These are phyloP conservation scores for Cataglyphis rosenhaueri DNA, from an alignment of 2,888 invertebrate species.

Conservation along the genomic window DNA sequence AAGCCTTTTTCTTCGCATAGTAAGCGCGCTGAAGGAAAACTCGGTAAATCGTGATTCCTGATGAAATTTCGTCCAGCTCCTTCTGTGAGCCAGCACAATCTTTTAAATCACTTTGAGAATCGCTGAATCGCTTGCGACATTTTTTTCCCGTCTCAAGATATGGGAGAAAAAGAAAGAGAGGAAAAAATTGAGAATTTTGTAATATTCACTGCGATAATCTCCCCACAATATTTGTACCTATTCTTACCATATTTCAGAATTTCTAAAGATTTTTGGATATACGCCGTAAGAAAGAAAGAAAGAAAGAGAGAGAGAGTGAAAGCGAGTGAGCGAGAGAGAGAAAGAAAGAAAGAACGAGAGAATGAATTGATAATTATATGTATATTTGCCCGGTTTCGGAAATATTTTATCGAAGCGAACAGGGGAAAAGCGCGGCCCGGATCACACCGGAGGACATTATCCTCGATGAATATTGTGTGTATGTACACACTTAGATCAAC, in stretches of 20 bases:
- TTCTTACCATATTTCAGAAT: constrained; percentile 59
- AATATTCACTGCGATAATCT: constrained; percentile 43
- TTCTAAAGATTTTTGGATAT: constrained; percentile 79
- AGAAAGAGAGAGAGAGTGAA: constrained; percentile 16
- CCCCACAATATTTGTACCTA: constrained; percentile 36
- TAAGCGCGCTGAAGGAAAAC: constrained; percentile 55
- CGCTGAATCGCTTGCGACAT: constrained; percentile 54
- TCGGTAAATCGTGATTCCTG: constrained; percentile 70
- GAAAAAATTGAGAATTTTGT: constrained; percentile 35
- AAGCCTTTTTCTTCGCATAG: constrained; percentile 59
- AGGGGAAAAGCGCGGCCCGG: constrained; percentile 24
- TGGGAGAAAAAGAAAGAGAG: constrained; percentile 18
- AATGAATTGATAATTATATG: constrained; percentile 36
- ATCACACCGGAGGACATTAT: constrained; percentile 50
- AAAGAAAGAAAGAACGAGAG: neutral
- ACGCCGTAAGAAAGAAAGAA: constrained; percentile 55
- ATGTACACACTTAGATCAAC: neutral
- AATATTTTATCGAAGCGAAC: constrained; percentile 41
- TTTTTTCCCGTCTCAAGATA: constrained; percentile 53
- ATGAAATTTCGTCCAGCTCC: constrained; percentile 75
- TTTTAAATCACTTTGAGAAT: constrained; percentile 56
- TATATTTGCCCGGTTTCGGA: constrained; percentile 59
- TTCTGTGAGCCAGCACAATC: constrained; percentile 67
- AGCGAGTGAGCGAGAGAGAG: neutral
- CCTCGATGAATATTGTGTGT: constrained; percentile 25